Conservation (phyloP, 2,888 invertebrate species). For the Caenorhabditis plicata region DNA sequence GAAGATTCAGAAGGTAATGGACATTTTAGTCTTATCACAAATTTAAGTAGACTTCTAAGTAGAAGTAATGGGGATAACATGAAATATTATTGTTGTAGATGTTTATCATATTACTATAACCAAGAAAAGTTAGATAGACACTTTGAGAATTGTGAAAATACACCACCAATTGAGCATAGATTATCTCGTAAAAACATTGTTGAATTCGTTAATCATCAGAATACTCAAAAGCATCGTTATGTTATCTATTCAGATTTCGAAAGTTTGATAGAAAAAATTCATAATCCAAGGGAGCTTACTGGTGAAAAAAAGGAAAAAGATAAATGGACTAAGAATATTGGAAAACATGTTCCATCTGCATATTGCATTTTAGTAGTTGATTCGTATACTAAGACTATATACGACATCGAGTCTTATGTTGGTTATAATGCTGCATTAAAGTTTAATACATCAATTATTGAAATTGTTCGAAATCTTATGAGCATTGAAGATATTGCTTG, state of each 20-base stretch:
- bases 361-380: slow-evolving; percentile 17
- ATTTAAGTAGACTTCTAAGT: slow-evolving; percentile 11
- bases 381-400: slow-evolving; percentile 5
- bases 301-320: slow-evolving; percentile 25
- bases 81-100: slow-evolving; percentile 24
- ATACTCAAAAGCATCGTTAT: slow-evolving; percentile 25
- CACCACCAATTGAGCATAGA: slow-evolving; percentile 20
- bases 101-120: slow-evolving; percentile 18
- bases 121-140: slow-evolving; percentile 16
- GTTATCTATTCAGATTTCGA: slow-evolving; percentile 27
- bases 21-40: slow-evolving; percentile 26
- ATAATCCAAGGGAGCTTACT: slow-evolving; percentile 22
- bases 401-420: slow-evolving; percentile 15
- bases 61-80: slow-evolving; percentile 14
- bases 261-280: slow-evolving; percentile 17
- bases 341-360: slow-evolving; percentile 18
- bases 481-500: slow-evolving; percentile 9
- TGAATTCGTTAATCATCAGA: slow-evolving; percentile 18
- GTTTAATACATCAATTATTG: slow-evolving; percentile 27
- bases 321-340: slow-evolving; percentile 10
- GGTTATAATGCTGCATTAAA: slow-evolving; percentile 17
- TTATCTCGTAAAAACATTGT: slow-evolving; percentile 17
- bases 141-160: slow-evolving; percentile 20
- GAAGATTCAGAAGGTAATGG: slow-evolving; percentile 16
- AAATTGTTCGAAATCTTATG: slow-evolving; percentile 19